phyloP scores from a whole-genome alignment of 2,113 vertebrate genomes.

The Oncorhynchus mykiss region DNA sequence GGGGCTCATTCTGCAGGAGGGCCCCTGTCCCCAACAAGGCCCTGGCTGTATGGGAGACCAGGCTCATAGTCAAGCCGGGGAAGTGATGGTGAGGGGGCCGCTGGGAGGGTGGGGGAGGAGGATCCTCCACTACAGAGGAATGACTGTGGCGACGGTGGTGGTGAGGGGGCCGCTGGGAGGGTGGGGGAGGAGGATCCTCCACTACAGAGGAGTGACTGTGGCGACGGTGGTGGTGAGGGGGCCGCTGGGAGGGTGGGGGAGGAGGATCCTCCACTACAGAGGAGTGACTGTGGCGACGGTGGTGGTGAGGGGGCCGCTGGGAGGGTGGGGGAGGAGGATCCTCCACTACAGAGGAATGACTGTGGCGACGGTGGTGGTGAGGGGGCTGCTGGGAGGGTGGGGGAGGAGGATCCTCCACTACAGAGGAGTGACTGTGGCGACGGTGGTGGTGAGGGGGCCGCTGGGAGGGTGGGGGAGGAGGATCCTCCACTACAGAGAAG shows the following conservation, averaged over 20 bases:
- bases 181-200: conserved; percentile 54
- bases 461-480: conserved; percentile 56
- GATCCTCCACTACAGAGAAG: conserved; percentile 44
- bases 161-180: conserved; percentile 58
- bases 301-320: conserved; percentile 58
- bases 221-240: conserved; percentile 55
- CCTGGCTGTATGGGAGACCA: conserved; percentile 65
- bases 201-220: conserved; percentile 36
- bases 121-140: conserved; percentile 44
- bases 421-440: conserved; percentile 33
- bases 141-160: conserved; percentile 39
- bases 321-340: conserved; percentile 55
- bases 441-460: conserved; percentile 57
- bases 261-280: conserved; percentile 44
- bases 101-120: conserved; percentile 56
- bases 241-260: conserved; percentile 55
- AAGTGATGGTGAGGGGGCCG: conserved; percentile 55
- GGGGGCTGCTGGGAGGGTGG: conserved; percentile 54
- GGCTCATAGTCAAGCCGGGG: conserved; percentile 56
- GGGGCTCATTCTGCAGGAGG: conserved; percentile 67
- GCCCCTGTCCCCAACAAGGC: conserved; percentile 42
- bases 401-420: conserved; percentile 53
- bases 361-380: conserved; percentile 48
- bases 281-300: conserved; percentile 40
- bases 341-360: conserved; percentile 41